Conservation (phyloP, 2,888 invertebrate genomes). For the Pherbina coryleti region DNA sequence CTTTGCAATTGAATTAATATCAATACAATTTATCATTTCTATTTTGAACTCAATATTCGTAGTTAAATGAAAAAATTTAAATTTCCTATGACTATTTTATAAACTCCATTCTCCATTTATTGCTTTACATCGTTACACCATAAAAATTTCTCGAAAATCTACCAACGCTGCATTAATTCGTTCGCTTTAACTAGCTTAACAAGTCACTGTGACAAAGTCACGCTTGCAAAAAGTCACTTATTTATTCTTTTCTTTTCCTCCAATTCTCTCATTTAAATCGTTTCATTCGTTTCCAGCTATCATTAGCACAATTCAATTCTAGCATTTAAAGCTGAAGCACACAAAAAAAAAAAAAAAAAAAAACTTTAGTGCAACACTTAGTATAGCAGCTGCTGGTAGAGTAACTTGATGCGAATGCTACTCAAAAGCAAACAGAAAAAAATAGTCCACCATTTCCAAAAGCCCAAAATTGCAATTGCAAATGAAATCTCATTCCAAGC, state of each 20-base stretch:
- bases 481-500: neutral
- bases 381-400: neutral
- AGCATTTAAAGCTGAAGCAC: neutral
- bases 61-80: too few relatives aligned
- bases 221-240: neutral
- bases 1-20: too few relatives aligned
- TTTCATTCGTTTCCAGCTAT: neutral
- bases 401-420: neutral
- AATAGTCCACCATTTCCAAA: neutral
- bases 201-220: constrained; percentile 30
- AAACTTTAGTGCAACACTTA: neutral
- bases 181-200: constrained; percentile 19
- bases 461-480: neutral
- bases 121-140: too few relatives aligned
- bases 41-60: too few relatives aligned
- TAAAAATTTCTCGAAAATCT: neutral
- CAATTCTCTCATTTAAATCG: neutral
- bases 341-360: too few relatives aligned
- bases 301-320: constrained; percentile 16
- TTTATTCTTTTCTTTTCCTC: neutral
- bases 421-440: neutral
- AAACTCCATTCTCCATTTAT: too few relatives aligned
- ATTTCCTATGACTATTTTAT: too few relatives aligned
- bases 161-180: constrained; percentile 1
- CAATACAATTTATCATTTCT: too few relatives aligned